Conservation (phyloP, 2,797 vertebrate species). For the Urosaurus nigricauda region DNA sequence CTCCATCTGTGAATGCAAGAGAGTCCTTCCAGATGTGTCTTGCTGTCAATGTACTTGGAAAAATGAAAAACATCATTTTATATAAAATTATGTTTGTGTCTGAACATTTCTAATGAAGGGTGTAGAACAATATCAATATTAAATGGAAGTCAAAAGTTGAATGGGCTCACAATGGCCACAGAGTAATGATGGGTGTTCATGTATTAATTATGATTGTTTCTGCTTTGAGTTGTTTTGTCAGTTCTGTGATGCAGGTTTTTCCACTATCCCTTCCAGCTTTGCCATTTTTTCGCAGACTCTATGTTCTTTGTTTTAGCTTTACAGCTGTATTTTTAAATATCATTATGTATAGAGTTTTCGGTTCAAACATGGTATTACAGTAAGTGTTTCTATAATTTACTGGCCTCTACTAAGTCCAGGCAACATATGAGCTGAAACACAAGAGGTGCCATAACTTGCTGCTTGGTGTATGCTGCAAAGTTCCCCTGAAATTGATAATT, state of each 20-base stretch:
- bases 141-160: slow-evolving; percentile 46
- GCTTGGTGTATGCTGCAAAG: not conserved
- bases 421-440: not conserved
- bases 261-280: not conserved
- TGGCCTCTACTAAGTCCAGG: not conserved
- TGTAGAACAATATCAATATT: slow-evolving; percentile 26
- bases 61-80: slow-evolving; percentile 38
- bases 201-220: not conserved
- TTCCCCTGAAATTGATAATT: not conserved
- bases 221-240: not conserved
- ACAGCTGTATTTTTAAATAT: not conserved
- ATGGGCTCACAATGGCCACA: not conserved
- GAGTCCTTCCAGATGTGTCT: slow-evolving; percentile 46
- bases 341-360: not conserved
- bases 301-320: not conserved
- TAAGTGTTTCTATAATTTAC: not conserved
- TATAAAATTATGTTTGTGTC: slow-evolving; percentile 35
- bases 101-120: slow-evolving; percentile 16
- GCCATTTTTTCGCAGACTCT: not conserved
- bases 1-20: slow-evolving; percentile 53
- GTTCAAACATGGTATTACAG: not conserved
- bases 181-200: not conserved
- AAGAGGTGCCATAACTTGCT: not conserved
- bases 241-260: not conserved
- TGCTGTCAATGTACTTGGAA: slow-evolving; percentile 38